Evolutionary conservation across 2,888 invertebrate genomes (phyloP), one percentile per base, ranked within the genome.

Genomic region (Galeruca laticollis): DNA sequence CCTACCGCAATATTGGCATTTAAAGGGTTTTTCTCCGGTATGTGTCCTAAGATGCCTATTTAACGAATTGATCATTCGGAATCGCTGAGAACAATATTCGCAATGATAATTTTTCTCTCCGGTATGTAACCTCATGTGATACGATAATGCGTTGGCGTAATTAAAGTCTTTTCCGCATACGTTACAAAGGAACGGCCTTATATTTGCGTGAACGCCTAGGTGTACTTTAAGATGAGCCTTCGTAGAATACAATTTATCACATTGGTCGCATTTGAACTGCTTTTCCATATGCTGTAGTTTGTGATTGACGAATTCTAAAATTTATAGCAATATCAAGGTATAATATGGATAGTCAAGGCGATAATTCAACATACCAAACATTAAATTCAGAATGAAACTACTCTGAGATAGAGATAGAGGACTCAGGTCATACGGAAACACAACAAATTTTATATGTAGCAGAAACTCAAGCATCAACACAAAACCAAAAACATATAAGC

Each of bases 161-260:
- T 94, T 94, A 87, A 94, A 94, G 35, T 92, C 93, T 81, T 94
- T 94, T 47, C 93, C 92, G 80, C 94, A 94, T 83, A 93, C 92
- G 13, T 91, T 91, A 85, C 94, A 94, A 54, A 94, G 87, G 84
- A 92, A 93, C 66, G 92, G 87, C 80, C 94, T 93, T 71, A 92
- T 88, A 80, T 93, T 92, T 74, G 90, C 91, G 86, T 94, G 94
- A 80, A 92, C 91, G 83, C 92, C 92, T 86, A 93, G 88, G 84
- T 94, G 94, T 59, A 93, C 88, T 80, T 92, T 93, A 49, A 94
- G 87, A 51, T 92, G 87, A 75, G 93, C 87, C 78, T 91, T 91
- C 18, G 92, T 87, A 63, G 88, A 88, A 84, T 93, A 94, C 69
- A 88, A 87, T 83, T 93, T 92, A 74, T 88, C 89, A 82, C 92